Evolutionary conservation across 1,140 invertebrate genomes (phyloP).

Genomic region (Drosophila lacertosa): DNA sequence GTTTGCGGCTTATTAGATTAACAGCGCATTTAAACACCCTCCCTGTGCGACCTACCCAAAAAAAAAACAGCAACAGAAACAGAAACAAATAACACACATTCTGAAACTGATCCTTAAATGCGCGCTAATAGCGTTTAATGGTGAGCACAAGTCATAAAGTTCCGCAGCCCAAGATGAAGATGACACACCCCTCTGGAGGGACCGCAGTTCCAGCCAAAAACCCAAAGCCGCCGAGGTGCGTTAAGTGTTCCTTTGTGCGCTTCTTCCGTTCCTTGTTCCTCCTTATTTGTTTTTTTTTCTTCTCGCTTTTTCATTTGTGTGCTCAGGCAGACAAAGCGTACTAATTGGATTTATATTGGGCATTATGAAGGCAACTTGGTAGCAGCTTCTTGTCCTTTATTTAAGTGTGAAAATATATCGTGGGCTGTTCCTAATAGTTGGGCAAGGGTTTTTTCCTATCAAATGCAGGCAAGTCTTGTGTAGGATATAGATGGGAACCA

Average conservation of each 20-base stretch:
- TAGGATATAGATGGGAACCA: constrained; percentile 27
- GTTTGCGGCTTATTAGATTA: constrained; percentile 78
- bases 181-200: constrained; percentile 50
- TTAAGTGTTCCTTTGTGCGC: constrained; percentile 62
- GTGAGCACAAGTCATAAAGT: constrained; percentile 78
- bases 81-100: not conserved
- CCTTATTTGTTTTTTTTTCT: constrained; percentile 44
- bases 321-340: constrained; percentile 70
- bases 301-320: constrained; percentile 23
- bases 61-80: constrained; percentile 8
- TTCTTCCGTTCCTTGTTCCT: constrained; percentile 33
- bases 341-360: constrained; percentile 80
- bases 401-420: constrained; percentile 51
- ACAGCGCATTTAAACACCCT: constrained; percentile 61
- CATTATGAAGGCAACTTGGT: constrained; percentile 40
- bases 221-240: constrained; percentile 32
- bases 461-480: not conserved
- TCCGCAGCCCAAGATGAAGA: constrained; percentile 36
- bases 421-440: not conserved
- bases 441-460: not conserved
- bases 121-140: constrained; percentile 81
- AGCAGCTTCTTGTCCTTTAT: constrained; percentile 24
- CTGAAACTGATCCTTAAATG: constrained; percentile 72
- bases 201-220: not conserved
- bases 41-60: constrained; percentile 43